phyloP scores from a whole-genome alignment of 1,140 invertebrate genomes.

The Melanaphis sacchari region DNA sequence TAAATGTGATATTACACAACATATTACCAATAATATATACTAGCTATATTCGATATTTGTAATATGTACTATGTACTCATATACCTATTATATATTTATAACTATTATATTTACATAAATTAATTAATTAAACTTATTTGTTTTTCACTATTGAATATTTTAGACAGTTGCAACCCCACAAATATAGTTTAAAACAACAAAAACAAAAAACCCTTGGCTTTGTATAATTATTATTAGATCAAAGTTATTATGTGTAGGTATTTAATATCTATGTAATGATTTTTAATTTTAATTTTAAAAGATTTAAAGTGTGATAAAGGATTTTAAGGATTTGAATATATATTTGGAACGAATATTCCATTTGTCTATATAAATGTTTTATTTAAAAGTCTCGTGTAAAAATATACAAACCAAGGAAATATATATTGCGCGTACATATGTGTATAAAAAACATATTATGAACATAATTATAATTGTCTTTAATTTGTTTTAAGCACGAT shows the following conservation, averaged over 20 bases:
- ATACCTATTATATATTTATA: not conserved
- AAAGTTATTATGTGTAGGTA: no score
- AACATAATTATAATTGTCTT: not conserved
- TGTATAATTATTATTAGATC: not conserved
- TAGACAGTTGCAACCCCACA: not conserved
- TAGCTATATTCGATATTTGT: no score
- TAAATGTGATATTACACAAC: not conserved
- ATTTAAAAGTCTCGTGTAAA: no score
- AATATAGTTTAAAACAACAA: not conserved
- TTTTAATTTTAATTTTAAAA: not conserved
- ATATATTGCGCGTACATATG: not conserved
- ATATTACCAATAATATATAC: not conserved
- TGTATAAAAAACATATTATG: not conserved
- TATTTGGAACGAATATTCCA: not conserved
- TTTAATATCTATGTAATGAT: no score
- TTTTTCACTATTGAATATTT: not conserved
- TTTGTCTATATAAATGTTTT: not conserved
- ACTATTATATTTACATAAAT: not conserved
- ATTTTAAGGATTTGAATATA: not conserved
- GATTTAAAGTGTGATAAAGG: not conserved
- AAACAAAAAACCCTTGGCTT: not conserved
- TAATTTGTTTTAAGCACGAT: constrained; percentile 14
- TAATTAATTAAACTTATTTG: not conserved
- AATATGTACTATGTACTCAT: no score
- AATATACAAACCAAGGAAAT: no score